These are phyloP conservation scores for Dryas iulia DNA, from an alignment of 1,140 invertebrate genomes.

Conservation along the genomic window DNA sequence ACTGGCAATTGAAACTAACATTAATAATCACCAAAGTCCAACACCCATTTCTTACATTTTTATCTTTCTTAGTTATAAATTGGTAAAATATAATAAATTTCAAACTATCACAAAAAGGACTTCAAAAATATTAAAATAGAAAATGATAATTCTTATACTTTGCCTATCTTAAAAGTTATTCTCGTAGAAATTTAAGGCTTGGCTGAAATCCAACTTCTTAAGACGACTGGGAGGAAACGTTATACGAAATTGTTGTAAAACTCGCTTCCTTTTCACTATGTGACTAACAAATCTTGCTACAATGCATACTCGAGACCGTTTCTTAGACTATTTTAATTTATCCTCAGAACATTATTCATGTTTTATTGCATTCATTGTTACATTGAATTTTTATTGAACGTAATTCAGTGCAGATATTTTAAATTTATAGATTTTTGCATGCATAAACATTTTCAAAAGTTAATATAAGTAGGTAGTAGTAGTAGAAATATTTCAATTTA, in stretches of 20 bases:
- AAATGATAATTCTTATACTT: not conserved
- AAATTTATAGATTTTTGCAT: not conserved
- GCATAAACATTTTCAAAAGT: no score
- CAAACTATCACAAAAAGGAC: not conserved
- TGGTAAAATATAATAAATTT: not conserved
- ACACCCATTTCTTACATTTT: not conserved
- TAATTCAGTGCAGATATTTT: not conserved
- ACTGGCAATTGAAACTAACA: no score
- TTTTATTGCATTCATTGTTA: not conserved
- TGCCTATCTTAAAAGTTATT: conserved; percentile 15
- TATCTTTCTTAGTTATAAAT: not conserved
- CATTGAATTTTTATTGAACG: not conserved
- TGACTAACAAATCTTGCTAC: conserved; percentile 26
- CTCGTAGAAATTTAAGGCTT: conserved; percentile 11
- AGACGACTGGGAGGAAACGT: conserved; percentile 17
- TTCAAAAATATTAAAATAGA: not conserved
- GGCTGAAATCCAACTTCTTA: conserved; percentile 22
- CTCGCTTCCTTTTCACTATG: conserved; percentile 24
- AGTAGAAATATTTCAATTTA: no score
- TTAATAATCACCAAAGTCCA: no score
- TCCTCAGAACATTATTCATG: not conserved
- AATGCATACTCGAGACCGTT: conserved; percentile 12
- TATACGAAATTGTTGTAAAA: conserved; percentile 18
- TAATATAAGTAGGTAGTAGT: no score
- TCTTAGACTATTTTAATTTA: conserved; percentile 13